Conservation (phyloP, 2,888 invertebrate species). For the Orchesella flavescens region DNA sequence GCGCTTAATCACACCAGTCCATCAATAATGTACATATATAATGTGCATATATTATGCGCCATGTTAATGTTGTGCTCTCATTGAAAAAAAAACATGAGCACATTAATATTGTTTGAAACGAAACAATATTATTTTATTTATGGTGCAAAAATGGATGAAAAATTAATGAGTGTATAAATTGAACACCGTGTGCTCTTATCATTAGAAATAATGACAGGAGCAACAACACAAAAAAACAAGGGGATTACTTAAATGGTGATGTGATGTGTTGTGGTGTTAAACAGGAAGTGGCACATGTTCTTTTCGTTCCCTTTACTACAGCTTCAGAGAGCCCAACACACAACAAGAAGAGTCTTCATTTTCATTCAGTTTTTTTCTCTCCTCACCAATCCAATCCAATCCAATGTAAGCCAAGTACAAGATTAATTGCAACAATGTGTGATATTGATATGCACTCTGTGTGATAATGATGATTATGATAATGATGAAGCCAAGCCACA, state of each 20-base stretch:
- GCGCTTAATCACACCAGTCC: not conserved
- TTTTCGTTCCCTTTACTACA: not conserved
- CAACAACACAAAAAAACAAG: not conserved
- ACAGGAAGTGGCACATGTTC: slow-evolving; percentile 22
- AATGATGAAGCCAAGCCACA: not conserved
- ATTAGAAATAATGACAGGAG: not conserved
- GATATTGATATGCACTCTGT: not conserved
- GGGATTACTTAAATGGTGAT: not conserved
- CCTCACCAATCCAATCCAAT: no score
- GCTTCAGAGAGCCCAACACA: no score
- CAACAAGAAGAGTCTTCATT: not conserved
- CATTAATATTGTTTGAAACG: no score
- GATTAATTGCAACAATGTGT: slow-evolving; percentile 24
- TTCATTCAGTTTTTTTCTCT: no score
- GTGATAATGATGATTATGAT: slow-evolving; percentile 21
- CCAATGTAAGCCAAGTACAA: slow-evolving; percentile 2
- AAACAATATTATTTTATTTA: no score
- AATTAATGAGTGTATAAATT: no score
- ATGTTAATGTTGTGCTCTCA: no score
- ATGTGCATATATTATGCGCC: not conserved
- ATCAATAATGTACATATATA: slow-evolving; percentile 9
- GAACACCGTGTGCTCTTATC: not conserved
- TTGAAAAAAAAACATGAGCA: no score
- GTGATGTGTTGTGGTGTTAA: slow-evolving; percentile 9
- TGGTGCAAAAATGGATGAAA: no score